These are phyloP conservation scores for Drosophila prostipennis DNA, from an alignment of 2,888 invertebrate genomes.

Conservation along the genomic window DNA sequence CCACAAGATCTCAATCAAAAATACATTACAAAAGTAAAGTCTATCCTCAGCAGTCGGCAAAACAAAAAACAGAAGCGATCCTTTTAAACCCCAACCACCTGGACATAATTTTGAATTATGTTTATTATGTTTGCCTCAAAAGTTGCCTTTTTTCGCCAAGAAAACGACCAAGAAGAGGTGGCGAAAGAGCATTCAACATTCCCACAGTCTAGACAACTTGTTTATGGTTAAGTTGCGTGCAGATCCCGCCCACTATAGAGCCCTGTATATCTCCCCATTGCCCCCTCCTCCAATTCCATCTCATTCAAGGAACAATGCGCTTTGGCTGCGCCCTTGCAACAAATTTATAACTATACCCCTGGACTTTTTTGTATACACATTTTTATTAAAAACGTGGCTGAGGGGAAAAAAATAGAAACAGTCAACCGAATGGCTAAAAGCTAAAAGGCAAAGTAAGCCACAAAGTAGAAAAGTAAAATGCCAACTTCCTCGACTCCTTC, in stretches of 20 bases:
- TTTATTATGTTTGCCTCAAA: constrained; percentile 53
- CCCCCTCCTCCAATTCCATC: constrained; percentile 15
- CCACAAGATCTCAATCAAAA: constrained; percentile 18
- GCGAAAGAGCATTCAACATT: constrained; percentile 45
- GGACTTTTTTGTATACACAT: constrained; percentile 49
- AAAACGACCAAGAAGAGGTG: constrained; percentile 21
- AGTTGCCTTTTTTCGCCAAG: constrained; percentile 20
- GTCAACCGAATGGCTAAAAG: constrained; percentile 72
- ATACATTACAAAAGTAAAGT: constrained; percentile 10
- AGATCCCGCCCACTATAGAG: constrained; percentile 30
- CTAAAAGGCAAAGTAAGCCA: constrained; percentile 77
- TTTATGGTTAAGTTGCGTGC: constrained; percentile 73
- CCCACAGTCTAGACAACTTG: constrained; percentile 64
- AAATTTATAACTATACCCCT: constrained; percentile 75
- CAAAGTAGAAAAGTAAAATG: constrained; percentile 77
- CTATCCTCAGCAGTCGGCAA: constrained; percentile 1
- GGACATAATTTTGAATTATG: constrained; percentile 50
- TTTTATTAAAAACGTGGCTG: constrained; percentile 63
- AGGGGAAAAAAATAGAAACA: constrained; percentile 41
- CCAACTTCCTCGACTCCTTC: constrained; percentile 57
- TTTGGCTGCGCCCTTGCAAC: constrained; percentile 65
- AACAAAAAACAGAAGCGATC: constrained; percentile 1
- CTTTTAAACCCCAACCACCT: constrained; percentile 27
- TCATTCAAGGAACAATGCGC: constrained; percentile 64
- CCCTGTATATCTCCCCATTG: not conserved